Base-by-base conservation (phyloP, 2,888 invertebrate genomes). In the Acanthococcus lagerstroemiae region DNA sequence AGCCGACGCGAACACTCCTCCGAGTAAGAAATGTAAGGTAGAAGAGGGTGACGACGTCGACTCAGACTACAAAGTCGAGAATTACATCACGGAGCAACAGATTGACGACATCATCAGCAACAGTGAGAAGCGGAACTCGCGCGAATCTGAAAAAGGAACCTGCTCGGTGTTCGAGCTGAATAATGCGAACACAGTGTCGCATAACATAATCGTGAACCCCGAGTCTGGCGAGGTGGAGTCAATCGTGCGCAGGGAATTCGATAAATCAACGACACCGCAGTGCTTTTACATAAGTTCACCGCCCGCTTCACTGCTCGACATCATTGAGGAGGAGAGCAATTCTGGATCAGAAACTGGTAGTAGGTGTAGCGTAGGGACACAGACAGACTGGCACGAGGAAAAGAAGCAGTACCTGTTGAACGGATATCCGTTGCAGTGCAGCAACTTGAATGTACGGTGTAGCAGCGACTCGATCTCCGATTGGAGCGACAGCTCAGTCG, bases 11-110 rank as follows among this genome's bases (percentile, higher is more conserved):
- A n/a, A n/a, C n/a, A n/a, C n/a, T n/a, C 37, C 12, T 12, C 52
- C 63, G 19, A 17, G n/a, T 17, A 44, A 52, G 46, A 58, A 58
- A 58, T 58, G 44, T 19, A 46, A 58, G n/a, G 6, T n/a, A 37
- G 37, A 1, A n/a, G 37, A 9, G 15, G 22, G 3, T 22, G 52
- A 52, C 24, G 24, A 24, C 2, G 1, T 30, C 30, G 24, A 63
- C 24, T 54, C 27, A 7, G 30, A 52, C 7, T 63, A 44, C 22
- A 63, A 63, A 52, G 5, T 63, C 19, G 63, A 63, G 44, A 63
- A 63, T 12, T 63, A 44, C 63, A 63, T 63, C 25, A 37, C 54
- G n/a, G 54, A 50, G 15, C 27, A 63, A 37, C 50, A 63, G 44
- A 63, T 63, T 22, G 50, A 52, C n/a, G 44, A 63, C 3, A 54